These are phyloP conservation scores for Psammodynastes pulverulentus DNA, from an alignment of 2,113 vertebrate genomes.

Conservation along the genomic window DNA sequence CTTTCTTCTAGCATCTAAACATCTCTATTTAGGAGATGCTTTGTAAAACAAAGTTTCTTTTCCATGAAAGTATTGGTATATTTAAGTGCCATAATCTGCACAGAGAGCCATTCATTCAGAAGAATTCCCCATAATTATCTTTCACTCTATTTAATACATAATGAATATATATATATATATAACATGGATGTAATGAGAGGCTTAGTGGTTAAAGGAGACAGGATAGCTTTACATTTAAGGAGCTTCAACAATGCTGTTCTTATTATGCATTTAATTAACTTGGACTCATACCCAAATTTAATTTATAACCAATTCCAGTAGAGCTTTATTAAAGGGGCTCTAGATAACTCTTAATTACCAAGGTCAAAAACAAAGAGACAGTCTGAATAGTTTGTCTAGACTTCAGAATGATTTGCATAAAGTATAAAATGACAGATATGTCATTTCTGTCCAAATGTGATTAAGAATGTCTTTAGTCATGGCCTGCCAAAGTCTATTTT, in stretches of 20 bases:
- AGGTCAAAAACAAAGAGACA: conserved; percentile 19
- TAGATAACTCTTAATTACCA: conserved; percentile 21
- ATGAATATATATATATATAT: conserved; percentile 20
- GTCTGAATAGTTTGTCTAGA: conserved; percentile 23
- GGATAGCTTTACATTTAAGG: conserved; percentile 18
- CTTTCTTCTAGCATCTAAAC: not conserved
- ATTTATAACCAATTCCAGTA: conserved; percentile 33
- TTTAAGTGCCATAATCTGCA: conserved; percentile 29
- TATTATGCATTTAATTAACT: conserved; percentile 8
- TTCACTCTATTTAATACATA: conserved; percentile 35
- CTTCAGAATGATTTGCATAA: conserved; percentile 13
- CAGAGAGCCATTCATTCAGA: conserved; percentile 28
- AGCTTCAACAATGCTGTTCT: conserved; percentile 31
- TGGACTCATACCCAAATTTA: not conserved
- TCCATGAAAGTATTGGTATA: not conserved
- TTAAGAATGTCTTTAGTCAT: not conserved
- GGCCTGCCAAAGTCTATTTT: conserved; percentile 22
- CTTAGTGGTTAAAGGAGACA: conserved; percentile 30
- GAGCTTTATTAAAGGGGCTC: conserved; percentile 3
- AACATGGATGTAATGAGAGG: conserved; percentile 29
- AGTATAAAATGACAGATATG: conserved; percentile 4
- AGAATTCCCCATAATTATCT: conserved; percentile 11
- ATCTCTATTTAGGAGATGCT: not conserved
- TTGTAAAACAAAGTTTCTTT: not conserved
- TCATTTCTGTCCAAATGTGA: conserved; percentile 1